Conservation (phyloP, 1,140 invertebrate genomes). For the Cryptotermes secundus region DNA sequence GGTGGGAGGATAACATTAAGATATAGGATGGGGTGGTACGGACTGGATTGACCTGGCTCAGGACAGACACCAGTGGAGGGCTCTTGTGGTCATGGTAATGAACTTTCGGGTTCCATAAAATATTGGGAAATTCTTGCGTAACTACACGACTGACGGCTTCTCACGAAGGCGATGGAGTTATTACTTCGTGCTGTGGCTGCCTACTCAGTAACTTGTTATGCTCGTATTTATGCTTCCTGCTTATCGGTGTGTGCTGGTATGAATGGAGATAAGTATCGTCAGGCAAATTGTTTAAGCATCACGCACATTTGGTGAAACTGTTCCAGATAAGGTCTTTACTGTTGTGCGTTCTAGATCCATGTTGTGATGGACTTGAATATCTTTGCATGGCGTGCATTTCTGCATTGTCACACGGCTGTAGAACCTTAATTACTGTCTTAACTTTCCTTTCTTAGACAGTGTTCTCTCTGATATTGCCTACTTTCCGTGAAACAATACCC, state of each 20-base stretch:
- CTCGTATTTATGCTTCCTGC: not conserved
- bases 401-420: not conserved
- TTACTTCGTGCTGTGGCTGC: too few relatives aligned
- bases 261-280: not conserved
- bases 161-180: too few relatives aligned
- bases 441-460: not conserved
- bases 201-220: too few relatives aligned
- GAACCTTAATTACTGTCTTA: conserved; percentile 1
- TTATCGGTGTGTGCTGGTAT: too few relatives aligned
- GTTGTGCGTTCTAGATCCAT: not conserved
- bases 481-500: not conserved
- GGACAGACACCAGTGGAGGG: too few relatives aligned
- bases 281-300: not conserved
- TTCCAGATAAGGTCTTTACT: not conserved
- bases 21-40: too few relatives aligned
- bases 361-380: not conserved
- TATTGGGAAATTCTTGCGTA: too few relatives aligned
- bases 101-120: too few relatives aligned
- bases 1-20: too few relatives aligned
- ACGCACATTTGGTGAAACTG: not conserved
- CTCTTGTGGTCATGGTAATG: too few relatives aligned
- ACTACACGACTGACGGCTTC: too few relatives aligned
- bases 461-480: not conserved
- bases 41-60: too few relatives aligned
- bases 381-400: not conserved